A percentile compares a stretch with the other conserved stretches of the same genome.
These are phyloP conservation scores for Protosalanx chinensis DNA, from an alignment of 2,797 vertebrate genomes.

Conservation along the genomic window DNA sequence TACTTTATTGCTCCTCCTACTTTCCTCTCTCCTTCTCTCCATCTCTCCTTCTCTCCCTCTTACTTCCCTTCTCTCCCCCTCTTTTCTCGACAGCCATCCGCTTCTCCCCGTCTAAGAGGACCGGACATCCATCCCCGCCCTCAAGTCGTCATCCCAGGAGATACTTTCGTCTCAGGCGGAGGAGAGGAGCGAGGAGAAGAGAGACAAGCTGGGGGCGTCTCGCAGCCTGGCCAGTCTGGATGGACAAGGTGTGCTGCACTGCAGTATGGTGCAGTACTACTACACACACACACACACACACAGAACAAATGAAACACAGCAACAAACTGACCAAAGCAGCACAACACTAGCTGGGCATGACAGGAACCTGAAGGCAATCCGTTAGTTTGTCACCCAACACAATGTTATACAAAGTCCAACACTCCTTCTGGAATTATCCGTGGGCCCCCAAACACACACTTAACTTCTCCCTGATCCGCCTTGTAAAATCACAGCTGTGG, in stretches of 20 bases:
- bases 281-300: not conserved
- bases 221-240: slow-evolving; percentile 92
- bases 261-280: not conserved
- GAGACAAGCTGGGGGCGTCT: slow-evolving; percentile 79
- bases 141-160: slow-evolving; percentile 94
- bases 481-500: not conserved
- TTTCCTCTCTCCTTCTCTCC: slow-evolving; percentile 1
- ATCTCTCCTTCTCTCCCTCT: not conserved
- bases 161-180: slow-evolving; percentile 81
- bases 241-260: slow-evolving; percentile 81
- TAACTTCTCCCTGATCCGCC: not conserved
- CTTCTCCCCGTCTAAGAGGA: slow-evolving; percentile 92
- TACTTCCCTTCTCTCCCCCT: slow-evolving; percentile 11
- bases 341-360: too few species aligned
- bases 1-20: not conserved
- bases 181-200: slow-evolving; percentile 79
- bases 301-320: too few species aligned
- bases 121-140: slow-evolving; percentile 87
- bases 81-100: slow-evolving; percentile 75
- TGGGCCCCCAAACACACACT: not conserved
- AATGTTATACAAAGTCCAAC: not conserved
- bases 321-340: too few species aligned
- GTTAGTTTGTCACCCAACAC: too few species aligned
- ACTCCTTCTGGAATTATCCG: not conserved
- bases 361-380: too few species aligned